Evolutionary conservation across 2,888 invertebrate species (phyloP).

Genomic region (Drosophila subquinaria): DNA sequence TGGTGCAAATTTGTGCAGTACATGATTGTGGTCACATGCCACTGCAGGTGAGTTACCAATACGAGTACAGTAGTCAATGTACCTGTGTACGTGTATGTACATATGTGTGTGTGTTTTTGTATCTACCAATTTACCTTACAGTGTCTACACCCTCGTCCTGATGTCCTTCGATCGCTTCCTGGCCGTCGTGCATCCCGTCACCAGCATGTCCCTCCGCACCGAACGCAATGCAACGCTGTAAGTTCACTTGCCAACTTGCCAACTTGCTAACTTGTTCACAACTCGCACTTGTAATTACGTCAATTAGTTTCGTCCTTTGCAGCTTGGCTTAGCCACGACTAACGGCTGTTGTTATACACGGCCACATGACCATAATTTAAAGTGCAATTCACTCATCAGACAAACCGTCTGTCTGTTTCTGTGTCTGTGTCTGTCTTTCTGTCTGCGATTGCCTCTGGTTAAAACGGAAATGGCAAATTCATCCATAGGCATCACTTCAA

Average conservation of each 20-base stretch:
- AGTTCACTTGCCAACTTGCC: conserved; percentile 48
- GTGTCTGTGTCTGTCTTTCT: not conserved
- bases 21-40: conserved; percentile 95
- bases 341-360: conserved; percentile 13
- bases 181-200: conserved; percentile 96
- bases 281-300: conserved; percentile 25
- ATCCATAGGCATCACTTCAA: not conserved
- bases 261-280: not conserved
- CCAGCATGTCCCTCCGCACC: conserved; percentile 94
- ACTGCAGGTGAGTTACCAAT: conserved; percentile 86
- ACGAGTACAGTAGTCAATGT: not conserved
- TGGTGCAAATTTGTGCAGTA: conserved; percentile 96
- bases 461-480: not conserved
- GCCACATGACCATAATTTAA: conserved; percentile 9
- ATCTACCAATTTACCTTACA: conserved; percentile 79
- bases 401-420: not conserved
- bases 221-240: conserved; percentile 91
- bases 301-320: conserved; percentile 34
- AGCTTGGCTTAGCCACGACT: conserved; percentile 13
- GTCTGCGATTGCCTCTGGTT: not conserved
- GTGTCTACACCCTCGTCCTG: conserved; percentile 96
- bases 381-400: not conserved
- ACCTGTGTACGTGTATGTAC: not conserved
- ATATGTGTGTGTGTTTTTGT: not conserved
- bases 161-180: conserved; percentile 97